Evolutionary conservation across 2,797 vertebrate species (phyloP), one percentile per base, ranked within the genome.

Genomic region (Sebastolobus altivelis): DNA sequence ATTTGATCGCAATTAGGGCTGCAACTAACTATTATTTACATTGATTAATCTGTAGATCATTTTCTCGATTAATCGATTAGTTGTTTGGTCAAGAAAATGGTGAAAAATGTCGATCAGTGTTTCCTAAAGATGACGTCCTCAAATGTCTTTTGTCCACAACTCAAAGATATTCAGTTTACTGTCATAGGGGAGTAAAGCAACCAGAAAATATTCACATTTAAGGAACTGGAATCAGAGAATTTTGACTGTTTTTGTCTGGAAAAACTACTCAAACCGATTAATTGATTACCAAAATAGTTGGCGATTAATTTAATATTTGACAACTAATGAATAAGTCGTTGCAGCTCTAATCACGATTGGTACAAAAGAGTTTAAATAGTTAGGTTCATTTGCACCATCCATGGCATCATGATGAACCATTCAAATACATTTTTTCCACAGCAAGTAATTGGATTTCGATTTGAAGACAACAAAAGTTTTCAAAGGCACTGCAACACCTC

Each of bases 1-100:
- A 75, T 88, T 83, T 79, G 77, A 79, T 87, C 0, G 9, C 2
- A n/a, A 10, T n/a, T 54, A 22, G 20, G 49, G 20, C 20, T 54
- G n/a, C 49, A 54, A 54, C 20, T 10, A n/a, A 20, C 49, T n/a
- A 11, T n/a, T 54, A 11, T 22, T 54, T 54, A n/a, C 49, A n/a
- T 54, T 10, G 20, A 54, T 54, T 22, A 54, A 54, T 54, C n/a
- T n/a, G 49, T n/a, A 52, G 14, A 22, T 49, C 1, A 18, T 54
- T 54, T 49, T 49, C 1, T 18, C 8, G 1, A 49, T 49, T 49
- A 10, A 37, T 37, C 35, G 9, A 49, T 20, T 49, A 18, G 46
- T 49, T 25, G 25, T 25, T 25, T 25, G 33, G 20, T 52, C 49
- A 20, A 52, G 20, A 52, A 52, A 52, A 52, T 22, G 7, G 1